These are phyloP conservation scores for Eucidaris tribuloides DNA, from an alignment of 35 echinoderm and acorn worm genomes.

Conservation along the genomic window DNA sequence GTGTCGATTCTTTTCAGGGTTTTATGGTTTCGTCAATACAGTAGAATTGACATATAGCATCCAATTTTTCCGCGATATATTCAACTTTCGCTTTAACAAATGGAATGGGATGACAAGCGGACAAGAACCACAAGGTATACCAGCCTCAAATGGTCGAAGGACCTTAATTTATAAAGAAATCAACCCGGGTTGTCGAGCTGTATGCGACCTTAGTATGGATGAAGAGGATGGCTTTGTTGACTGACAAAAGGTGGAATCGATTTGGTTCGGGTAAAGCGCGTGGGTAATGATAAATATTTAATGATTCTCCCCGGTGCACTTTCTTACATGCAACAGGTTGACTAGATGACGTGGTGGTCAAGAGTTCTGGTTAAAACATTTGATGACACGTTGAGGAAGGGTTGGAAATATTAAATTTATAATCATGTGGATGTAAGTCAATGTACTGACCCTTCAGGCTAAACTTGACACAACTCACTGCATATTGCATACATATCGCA, in stretches of 20 bases:
- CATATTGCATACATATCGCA: not conserved
- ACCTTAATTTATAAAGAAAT: not conserved
- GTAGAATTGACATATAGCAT: not conserved
- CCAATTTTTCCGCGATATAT: not conserved
- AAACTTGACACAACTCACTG: not conserved
- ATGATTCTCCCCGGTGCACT: no score
- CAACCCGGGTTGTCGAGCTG: not conserved
- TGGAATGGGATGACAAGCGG: not conserved
- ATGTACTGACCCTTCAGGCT: not conserved
- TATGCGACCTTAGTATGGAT: not conserved
- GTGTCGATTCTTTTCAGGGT: no score
- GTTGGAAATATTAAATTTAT: not conserved
- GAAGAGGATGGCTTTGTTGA: not conserved
- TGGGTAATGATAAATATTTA: conserved; percentile 3
- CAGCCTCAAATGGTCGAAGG: not conserved
- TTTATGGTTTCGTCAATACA: not conserved
- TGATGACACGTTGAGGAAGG: not conserved
- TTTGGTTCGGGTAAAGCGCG: conserved; percentile 1
- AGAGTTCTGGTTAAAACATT: not conserved
- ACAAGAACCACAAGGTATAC: not conserved
- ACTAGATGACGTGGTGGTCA: not conserved
- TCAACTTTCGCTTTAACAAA: no score
- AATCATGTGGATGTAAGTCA: not conserved
- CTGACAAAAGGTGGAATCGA: not conserved
- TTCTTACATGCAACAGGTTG: no score